Base-by-base conservation (phyloP, 2,113 vertebrate genomes). In the Speoplatyrhinus poulsoni region DNA sequence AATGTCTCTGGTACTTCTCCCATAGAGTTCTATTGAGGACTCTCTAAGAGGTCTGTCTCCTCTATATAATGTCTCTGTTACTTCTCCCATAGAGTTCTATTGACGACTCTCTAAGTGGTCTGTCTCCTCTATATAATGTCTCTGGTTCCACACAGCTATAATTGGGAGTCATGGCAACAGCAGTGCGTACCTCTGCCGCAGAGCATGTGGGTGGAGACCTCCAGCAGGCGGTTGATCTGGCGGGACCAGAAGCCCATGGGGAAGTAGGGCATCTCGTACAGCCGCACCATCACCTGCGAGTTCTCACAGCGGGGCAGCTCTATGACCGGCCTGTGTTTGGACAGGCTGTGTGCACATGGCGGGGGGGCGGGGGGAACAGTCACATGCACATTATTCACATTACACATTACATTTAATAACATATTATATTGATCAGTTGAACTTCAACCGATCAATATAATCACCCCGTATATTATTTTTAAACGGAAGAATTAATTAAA, bases 191-290 rank as follows among this genome's bases (percentile, higher is more conserved):
- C 96, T 95, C 91, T 92, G 84, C 95, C 95, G 72, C 83, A 91
- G 0, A 98, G 92, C 92, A 99, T 88, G 67, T 91, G 95, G 13
- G 93, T 89, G 11, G 96, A 98, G 69, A 97, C 91, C 90, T 97
- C 96, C 74, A 99, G 93, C 19, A 99, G 90, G 12, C 94, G 94
- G 83, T 90, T 95, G 85, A 99, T 98, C 79, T 96, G 93, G n/a
- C 96, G 92, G 11, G 97, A 95, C 97, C 97, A 99, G 89, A 93
- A 98, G 67, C 96, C 97, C 95, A 98, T 95, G 19, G 98, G 98
- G 85, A 98, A 98, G 80, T 98, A 98, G 0, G 98, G 97, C 96
- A 98, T 96, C 89, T 98, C 96, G 61, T 98, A 99, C 0, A 97
- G 90, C 49, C 98, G 93, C 69, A 98, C 83, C 9, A 96, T 96